phyloP scores from a whole-genome alignment of 92 coral and sea anemone species.

The Phenganax marumi region DNA sequence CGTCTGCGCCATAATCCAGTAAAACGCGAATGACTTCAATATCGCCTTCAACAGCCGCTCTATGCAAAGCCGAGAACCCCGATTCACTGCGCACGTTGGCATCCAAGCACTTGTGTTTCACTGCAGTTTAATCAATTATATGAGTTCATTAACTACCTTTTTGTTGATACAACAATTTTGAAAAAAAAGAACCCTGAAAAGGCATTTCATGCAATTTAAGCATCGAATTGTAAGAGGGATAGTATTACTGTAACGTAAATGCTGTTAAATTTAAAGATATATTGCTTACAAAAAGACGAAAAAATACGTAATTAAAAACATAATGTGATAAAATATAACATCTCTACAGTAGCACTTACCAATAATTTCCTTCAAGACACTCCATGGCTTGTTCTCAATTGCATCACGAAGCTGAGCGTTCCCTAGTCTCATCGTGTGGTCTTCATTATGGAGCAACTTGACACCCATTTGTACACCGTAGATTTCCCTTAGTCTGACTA shows the following conservation, averaged over 20 bases:
- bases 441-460: neutral
- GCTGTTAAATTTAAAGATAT: too few relatives aligned
- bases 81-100: constrained; percentile 24
- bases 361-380: constrained; percentile 9
- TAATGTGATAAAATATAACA: too few relatives aligned
- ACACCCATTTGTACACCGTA: neutral
- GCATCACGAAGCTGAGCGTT: constrained; percentile 27
- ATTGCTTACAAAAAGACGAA: too few relatives aligned
- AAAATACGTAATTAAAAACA: too few relatives aligned
- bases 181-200: too few relatives aligned
- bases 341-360: too few relatives aligned
- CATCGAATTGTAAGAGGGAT: too few relatives aligned
- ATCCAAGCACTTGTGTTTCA: constrained; percentile 6
- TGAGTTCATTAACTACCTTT: too few relatives aligned
- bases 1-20: constrained; percentile 13
- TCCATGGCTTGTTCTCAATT: constrained; percentile 19
- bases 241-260: too few relatives aligned
- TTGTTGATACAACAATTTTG: too few relatives aligned
- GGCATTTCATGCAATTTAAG: too few relatives aligned
- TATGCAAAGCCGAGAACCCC: constrained; percentile 25
- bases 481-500: constrained; percentile 11
- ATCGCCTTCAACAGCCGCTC: constrained; percentile 34
- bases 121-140: too few relatives aligned
- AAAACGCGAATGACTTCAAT: constrained; percentile 20
- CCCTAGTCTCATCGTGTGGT: constrained; percentile 10